Evolutionary conservation across 1,140 invertebrate genomes (phyloP), one percentile per base, ranked within the genome.

Genomic region (Samia ricini): DNA sequence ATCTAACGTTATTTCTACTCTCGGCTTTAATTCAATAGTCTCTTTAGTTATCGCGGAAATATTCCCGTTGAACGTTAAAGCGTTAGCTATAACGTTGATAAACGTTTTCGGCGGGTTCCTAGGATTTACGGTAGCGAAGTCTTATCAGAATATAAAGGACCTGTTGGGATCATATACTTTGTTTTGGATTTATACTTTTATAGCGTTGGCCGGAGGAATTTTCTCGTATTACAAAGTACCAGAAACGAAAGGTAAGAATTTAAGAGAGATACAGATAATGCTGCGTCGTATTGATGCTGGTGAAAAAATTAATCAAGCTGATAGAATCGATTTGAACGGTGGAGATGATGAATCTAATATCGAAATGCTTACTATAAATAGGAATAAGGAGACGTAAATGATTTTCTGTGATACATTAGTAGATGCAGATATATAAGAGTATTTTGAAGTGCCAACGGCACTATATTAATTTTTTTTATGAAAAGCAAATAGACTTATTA

Each of bases 21-120:
- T 93, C 5, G 92, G 92, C 0, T 68, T 92, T n/a, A 91, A 88
- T 60, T 90, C 92, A 7, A 51, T 93, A 23, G 68, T 91, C 0
- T 91, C 91, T 56, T 85, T 92, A 61, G 88, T 92, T 72, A 79
- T 91, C 4, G 91, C 91, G 0, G 92, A 93, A 76, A 64, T 93
- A 8, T 92, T 92, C 66, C 87, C 92, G 0, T 90, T 90, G 0
- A 91, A 91, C 68, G 82, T 92, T 0, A 93, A 92, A 66, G 91
- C 91, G 3, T 66, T 85, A 0, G 91, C 92, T 0, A 3, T 91
- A 85, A 10, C 63, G 81, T 12, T 78, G 67, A 0, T 89, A 75
- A 58, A 65, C 85, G 33, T 82, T 61, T 77, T 83, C 69, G 29
- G 88, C 75, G 22, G 63, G 72, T 6, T 69, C 71, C 60, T 42